phyloP scores from a whole-genome alignment of 2,888 invertebrate species.

The Amphipoea lucens region DNA sequence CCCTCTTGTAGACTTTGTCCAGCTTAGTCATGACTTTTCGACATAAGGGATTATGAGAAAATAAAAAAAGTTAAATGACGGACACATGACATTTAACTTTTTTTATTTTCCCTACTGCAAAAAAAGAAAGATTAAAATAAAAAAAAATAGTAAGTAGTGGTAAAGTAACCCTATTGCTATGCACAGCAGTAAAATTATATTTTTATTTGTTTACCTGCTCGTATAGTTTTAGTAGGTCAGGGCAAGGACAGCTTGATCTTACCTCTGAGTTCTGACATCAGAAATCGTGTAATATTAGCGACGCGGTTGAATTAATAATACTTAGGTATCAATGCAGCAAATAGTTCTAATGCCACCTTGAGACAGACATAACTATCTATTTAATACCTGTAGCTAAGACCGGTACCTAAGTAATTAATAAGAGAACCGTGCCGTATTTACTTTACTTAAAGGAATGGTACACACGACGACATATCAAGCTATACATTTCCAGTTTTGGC shows the following conservation, averaged over 20 bases:
- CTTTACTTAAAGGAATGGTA: slow-evolving; percentile 24
- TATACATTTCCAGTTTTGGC: neutral
- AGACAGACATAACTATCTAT: slow-evolving; percentile 34
- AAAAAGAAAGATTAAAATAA: neutral
- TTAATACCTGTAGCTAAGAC: slow-evolving; percentile 22
- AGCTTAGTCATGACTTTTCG: neutral
- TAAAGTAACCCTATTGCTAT: neutral
- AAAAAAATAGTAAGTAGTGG: neutral
- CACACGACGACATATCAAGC: neutral
- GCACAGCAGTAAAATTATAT: slow-evolving; percentile 3
- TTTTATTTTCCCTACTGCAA: neutral
- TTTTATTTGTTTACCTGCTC: slow-evolving; percentile 41
- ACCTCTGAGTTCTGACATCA: slow-evolving; percentile 67
- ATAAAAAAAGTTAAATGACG: neutral
- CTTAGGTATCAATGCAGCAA: slow-evolving; percentile 33
- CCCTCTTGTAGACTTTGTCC: neutral
- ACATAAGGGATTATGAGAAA: neutral
- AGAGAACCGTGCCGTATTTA: slow-evolving; percentile 23
- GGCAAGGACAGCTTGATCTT: slow-evolving; percentile 55
- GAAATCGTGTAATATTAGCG: slow-evolving; percentile 60
- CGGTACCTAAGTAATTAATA: slow-evolving; percentile 10
- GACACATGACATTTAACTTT: neutral
- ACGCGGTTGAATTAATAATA: slow-evolving; percentile 49
- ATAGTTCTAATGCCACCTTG: slow-evolving; percentile 46
- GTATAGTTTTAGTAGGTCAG: slow-evolving; percentile 62